These are phyloP conservation scores for Endotricha flammealis DNA, from an alignment of 2,888 invertebrate species.

Conservation along the genomic window DNA sequence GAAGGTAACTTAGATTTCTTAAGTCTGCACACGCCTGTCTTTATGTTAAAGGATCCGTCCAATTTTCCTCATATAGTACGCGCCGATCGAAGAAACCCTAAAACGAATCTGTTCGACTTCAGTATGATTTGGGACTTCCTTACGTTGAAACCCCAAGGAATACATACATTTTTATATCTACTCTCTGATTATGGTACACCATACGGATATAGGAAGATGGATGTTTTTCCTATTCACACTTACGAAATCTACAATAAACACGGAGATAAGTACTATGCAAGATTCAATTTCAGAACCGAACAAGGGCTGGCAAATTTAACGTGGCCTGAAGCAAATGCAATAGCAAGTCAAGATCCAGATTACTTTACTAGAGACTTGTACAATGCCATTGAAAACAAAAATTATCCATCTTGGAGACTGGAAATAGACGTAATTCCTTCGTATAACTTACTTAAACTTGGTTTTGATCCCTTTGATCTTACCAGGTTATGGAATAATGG, in stretches of 20 bases:
- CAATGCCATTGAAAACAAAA: constrained; percentile 87
- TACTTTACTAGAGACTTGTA: constrained; percentile 88
- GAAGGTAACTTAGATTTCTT: constrained; percentile 94
- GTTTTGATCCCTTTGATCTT: constrained; percentile 56
- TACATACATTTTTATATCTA: constrained; percentile 86
- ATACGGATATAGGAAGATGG: constrained; percentile 92
- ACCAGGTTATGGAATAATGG: constrained; percentile 52
- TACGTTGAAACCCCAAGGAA: constrained; percentile 86
- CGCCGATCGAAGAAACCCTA: constrained; percentile 95
- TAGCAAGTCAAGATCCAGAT: constrained; percentile 87
- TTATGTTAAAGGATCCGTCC: constrained; percentile 90
- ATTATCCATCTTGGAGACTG: constrained; percentile 55
- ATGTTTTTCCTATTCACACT: constrained; percentile 93
- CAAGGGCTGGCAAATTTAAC: constrained; percentile 89
- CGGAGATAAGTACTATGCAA: constrained; percentile 85
- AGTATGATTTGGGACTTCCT: constrained; percentile 95
- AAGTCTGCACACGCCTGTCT: constrained; percentile 91
- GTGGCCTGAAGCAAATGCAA: constrained; percentile 78
- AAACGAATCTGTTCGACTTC: constrained; percentile 87
- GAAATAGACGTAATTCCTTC: constrained; percentile 49
- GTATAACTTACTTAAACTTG: constrained; percentile 33
- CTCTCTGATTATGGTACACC: constrained; percentile 93
- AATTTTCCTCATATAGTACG: constrained; percentile 90
- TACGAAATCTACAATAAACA: constrained; percentile 90
- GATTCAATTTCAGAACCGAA: constrained; percentile 93